Evolutionary conservation across 2,113 vertebrate genomes (phyloP).

Genomic region (Polypterus bichir): DNA sequence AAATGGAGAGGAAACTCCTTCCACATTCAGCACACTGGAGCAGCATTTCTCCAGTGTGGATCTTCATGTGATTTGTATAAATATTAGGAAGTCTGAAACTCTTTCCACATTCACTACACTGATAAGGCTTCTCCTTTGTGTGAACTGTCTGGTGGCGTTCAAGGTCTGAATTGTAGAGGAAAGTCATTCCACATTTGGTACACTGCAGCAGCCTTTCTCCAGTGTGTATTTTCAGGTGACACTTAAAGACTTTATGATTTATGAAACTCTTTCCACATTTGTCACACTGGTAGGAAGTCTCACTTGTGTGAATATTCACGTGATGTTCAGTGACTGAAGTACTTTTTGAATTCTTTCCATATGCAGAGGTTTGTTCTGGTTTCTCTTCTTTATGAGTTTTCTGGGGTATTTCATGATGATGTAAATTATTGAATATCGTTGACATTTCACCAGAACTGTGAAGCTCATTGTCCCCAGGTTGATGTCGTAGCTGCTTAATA

Average conservation of each 20-base stretch:
- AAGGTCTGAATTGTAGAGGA: slow-evolving; percentile 50
- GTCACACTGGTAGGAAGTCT: slow-evolving; percentile 79
- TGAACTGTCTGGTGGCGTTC: slow-evolving; percentile 53
- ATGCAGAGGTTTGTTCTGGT: slow-evolving; percentile 55
- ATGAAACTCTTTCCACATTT: slow-evolving; percentile 81
- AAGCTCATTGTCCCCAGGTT: too few relatives aligned
- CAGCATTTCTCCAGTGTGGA: slow-evolving; percentile 53
- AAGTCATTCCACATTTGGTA: slow-evolving; percentile 56
- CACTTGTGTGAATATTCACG: slow-evolving; percentile 75
- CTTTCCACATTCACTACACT: slow-evolving; percentile 63
- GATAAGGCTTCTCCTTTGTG: slow-evolving; percentile 59
- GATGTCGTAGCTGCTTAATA: too few relatives aligned
- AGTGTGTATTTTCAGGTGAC: slow-evolving; percentile 71
- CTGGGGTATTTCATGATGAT: slow-evolving; percentile 28
- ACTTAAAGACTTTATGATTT: slow-evolving; percentile 66
- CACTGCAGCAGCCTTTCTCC: slow-evolving; percentile 69
- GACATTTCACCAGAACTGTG: too few relatives aligned
- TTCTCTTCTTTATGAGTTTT: slow-evolving; percentile 60
- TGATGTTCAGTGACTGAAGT: slow-evolving; percentile 57
- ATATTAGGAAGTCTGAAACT: slow-evolving; percentile 64
- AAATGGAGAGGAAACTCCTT: slow-evolving; percentile 55
- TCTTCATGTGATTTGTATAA: slow-evolving; percentile 57
- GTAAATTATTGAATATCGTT: too few relatives aligned
- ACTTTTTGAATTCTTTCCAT: slow-evolving; percentile 54
- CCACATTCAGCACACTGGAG: slow-evolving; percentile 55